Conservation (phyloP, 2,113 vertebrate species). For the Actinemys pallida region DNA sequence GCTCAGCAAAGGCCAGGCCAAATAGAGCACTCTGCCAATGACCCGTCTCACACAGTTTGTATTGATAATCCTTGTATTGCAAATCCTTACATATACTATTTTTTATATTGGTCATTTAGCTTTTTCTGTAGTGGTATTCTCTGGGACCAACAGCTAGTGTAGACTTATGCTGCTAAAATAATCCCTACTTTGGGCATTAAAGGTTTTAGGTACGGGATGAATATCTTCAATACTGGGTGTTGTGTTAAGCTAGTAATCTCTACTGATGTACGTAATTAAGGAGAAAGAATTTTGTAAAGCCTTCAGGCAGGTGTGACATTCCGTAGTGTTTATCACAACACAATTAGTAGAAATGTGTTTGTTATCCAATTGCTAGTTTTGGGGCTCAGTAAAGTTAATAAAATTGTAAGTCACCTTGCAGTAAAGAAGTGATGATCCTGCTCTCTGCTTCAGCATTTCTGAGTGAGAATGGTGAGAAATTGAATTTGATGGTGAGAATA, state of each 20-base stretch:
- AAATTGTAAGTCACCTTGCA: conserved; percentile 16
- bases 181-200: not conserved
- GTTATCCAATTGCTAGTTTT: not conserved
- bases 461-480: not conserved
- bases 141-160: not conserved
- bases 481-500: not conserved
- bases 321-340: not conserved
- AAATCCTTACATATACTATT: not conserved
- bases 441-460: not conserved
- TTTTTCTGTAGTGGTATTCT: not conserved
- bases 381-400: not conserved
- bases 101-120: not conserved
- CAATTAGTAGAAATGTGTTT: not conserved
- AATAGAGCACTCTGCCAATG: not conserved
- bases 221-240: not conserved
- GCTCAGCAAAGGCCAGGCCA: rapidly evolving
- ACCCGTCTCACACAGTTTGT: not conserved
- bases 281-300: not conserved
- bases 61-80: not conserved
- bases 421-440: not conserved
- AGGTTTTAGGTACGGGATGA: not conserved
- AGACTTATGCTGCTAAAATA: not conserved
- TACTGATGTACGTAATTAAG: not conserved
- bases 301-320: not conserved
- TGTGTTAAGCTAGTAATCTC: not conserved